A percentile compares a stretch with the other conserved stretches of the same genome.
Conservation (phyloP, 2,888 invertebrate genomes). For the Crepidodera aurea region DNA sequence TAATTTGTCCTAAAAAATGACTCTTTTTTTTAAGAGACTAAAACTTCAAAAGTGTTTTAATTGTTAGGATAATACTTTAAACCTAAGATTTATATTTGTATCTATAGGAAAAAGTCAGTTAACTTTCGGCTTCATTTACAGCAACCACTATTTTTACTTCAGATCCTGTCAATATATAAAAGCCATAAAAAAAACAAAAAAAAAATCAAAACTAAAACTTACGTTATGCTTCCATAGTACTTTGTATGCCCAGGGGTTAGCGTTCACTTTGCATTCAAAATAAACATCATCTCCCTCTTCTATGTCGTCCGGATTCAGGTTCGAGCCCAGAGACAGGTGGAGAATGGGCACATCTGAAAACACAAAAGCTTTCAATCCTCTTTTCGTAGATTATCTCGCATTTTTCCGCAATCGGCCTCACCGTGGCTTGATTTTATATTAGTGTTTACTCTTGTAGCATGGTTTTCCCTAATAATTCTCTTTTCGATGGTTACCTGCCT, state of each 20-base stretch:
- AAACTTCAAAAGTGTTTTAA: no score
- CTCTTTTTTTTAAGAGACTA: no score
- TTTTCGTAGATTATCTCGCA: constrained; percentile 43
- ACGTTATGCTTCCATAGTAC: constrained; percentile 84
- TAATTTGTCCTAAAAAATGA: no score
- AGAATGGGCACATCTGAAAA: constrained; percentile 74
- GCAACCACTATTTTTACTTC: no score
- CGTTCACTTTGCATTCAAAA: constrained; percentile 80
- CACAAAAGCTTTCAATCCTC: constrained; percentile 53
- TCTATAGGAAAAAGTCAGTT: no score
- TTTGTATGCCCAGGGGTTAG: constrained; percentile 81
- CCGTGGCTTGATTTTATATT: constrained; percentile 53
- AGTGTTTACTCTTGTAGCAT: constrained; percentile 49
- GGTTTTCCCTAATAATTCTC: constrained; percentile 4
- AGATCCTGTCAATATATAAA: no score
- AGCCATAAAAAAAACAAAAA: no score
- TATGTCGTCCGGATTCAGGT: constrained; percentile 80
- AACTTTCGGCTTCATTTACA: no score
- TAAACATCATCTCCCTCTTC: constrained; percentile 84
- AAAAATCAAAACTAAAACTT: constrained; percentile 61
- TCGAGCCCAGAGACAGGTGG: constrained; percentile 74
- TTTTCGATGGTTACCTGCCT: background rate
- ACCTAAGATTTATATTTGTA: no score
- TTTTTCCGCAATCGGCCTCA: constrained; percentile 43
- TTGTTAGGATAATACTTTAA: no score